These are phyloP conservation scores for Papilio polytes DNA, from an alignment of 1,140 invertebrate genomes.

Conservation along the genomic window DNA sequence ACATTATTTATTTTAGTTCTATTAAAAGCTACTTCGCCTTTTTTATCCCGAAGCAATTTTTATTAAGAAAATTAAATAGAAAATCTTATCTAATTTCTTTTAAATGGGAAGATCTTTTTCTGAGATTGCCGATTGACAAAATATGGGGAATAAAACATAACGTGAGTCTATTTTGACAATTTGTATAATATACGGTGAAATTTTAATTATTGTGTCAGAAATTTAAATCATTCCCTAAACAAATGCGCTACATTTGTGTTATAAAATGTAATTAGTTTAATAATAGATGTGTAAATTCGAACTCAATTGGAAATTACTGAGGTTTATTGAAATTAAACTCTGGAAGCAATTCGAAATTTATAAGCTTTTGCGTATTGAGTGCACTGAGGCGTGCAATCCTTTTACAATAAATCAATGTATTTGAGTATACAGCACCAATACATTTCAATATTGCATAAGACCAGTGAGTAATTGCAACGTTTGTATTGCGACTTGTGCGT, in stretches of 20 bases:
- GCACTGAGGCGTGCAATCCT: neutral
- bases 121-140: neutral
- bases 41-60: no score
- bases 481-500: neutral
- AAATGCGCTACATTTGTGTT: no score
- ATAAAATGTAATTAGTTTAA: neutral
- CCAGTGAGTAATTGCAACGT: neutral
- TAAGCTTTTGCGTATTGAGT: constrained; percentile 7
- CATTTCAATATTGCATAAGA: constrained; percentile 4
- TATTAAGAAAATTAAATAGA: no score
- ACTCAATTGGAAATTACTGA: neutral
- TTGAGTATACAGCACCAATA: neutral
- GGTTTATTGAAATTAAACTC: no score
- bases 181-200: neutral
- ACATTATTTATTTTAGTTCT: neutral
- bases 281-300: neutral
- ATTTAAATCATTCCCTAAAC: neutral
- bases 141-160: neutral
- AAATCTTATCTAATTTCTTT: no score
- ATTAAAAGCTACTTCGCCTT: no score
- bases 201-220: neutral
- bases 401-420: neutral
- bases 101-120: no score
- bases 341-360: neutral
- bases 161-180: neutral